Base-by-base conservation (phyloP, 1,140 invertebrate genomes). In the Drosophila teissieri region DNA sequence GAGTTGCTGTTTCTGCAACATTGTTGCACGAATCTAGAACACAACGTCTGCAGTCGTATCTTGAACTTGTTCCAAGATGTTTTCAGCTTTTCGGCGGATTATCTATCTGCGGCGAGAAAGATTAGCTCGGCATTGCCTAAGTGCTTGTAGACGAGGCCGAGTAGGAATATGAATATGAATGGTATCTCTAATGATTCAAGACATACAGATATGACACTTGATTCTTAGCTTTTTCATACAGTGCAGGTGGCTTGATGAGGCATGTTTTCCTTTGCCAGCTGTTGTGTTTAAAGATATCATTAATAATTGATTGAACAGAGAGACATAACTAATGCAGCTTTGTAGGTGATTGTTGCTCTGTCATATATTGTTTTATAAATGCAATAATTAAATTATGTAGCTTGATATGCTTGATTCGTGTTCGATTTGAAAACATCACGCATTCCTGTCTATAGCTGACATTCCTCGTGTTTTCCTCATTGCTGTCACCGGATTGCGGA, bases 1-100 rank as follows among this genome's bases (percentile, higher is more conserved):
- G 74, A 69, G 77, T 86, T 86, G 73, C 73, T 44, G 55, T 34
- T 22, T 15, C 44, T 37, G 69, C 82, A 82, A 86, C 82, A 67
- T 57, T 85, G 82, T 85, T 85, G 82, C 74, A 36, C 19, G 60
- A 85, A 85, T 69, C 68, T 86, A 86, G 82, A 85, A 85, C 82
- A 81, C 55, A 24, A 24, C 46, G 64, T 44, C 60, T 69, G 54
- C 39, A 64, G 72, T 37, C 39, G 61, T 75, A 75, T 75, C 73
- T 75, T 75, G 72, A 75, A 75, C 73, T 75, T 75, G 73, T 75
- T 75, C 60, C 27, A 37, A 55, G 69, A 74, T 62, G 55, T 53
- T 54, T 44, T 36, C 19, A 12, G 40, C 58, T 39, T 40, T 61
- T 75, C 36, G 46, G 10, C 15, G 70, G 51, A 70, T 70, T 57